phyloP scores from a whole-genome alignment of 2,888 invertebrate species.

The Cybosia mesomella region DNA sequence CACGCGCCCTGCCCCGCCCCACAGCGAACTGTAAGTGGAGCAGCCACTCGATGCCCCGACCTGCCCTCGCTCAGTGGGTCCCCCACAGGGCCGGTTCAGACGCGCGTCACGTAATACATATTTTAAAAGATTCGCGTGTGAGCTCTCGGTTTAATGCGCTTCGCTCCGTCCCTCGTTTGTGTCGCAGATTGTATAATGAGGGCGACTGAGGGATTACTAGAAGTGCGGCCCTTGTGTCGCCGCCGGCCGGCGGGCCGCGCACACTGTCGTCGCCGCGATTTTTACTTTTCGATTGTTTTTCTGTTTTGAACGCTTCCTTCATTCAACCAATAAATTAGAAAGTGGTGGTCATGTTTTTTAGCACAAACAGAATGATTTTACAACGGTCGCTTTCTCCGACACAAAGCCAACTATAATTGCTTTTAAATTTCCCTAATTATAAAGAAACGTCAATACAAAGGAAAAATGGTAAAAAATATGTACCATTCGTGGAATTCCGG shows the following conservation, averaged over 20 bases:
- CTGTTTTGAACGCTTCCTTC: constrained; percentile 59
- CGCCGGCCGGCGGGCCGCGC: constrained; percentile 30
- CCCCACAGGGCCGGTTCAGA: neutral
- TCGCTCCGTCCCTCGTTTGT: constrained; percentile 20
- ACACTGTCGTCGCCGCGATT: constrained; percentile 55
- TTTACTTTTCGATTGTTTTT: constrained; percentile 65
- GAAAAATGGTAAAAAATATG: constrained; percentile 24
- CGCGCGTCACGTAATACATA: constrained; percentile 14
- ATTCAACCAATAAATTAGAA: constrained; percentile 77
- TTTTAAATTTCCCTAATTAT: constrained; percentile 54
- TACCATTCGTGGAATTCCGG: neutral
- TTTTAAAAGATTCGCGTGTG: constrained; percentile 30
- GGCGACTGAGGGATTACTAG: constrained; percentile 38
- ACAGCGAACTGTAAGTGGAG: constrained; percentile 26
- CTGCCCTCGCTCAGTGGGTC: neutral
- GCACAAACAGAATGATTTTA: constrained; percentile 58
- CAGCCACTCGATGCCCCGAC: neutral
- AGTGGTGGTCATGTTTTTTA: constrained; percentile 55
- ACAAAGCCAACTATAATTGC: constrained; percentile 58
- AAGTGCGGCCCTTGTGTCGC: constrained; percentile 11
- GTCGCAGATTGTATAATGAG: constrained; percentile 26
- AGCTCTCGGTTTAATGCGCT: constrained; percentile 26
- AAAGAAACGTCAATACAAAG: constrained; percentile 27
- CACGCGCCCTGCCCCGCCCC: constrained; percentile 47
- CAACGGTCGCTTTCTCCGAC: constrained; percentile 68